These are phyloP conservation scores for Eidolon dupreanum DNA, from an alignment of 2,797 vertebrate species.

Conservation along the genomic window DNA sequence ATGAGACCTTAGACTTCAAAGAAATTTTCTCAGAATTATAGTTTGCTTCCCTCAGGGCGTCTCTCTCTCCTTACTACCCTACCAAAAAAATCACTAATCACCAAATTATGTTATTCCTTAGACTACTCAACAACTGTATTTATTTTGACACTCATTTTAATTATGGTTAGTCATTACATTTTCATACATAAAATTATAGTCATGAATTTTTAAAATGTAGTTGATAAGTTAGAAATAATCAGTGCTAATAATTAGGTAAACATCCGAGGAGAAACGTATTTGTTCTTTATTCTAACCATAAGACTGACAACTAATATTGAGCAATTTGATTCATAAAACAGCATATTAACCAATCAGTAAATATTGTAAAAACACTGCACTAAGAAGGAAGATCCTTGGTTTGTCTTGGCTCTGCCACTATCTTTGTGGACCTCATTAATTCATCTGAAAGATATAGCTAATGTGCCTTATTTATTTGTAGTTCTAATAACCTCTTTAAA, in stretches of 20 bases:
- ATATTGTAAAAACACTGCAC: neutral
- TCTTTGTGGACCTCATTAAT: neutral
- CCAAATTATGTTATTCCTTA: neutral
- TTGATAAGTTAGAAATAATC: neutral
- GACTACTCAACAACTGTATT: neutral
- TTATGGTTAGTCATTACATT: neutral
- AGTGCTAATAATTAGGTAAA: neutral
- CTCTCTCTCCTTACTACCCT: neutral
- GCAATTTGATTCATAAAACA: neutral
- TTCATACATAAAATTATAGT: neutral
- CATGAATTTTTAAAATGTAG: neutral
- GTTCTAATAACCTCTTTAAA: neutral
- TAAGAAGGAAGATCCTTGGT: neutral
- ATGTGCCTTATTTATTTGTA: neutral
- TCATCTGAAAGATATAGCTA: neutral
- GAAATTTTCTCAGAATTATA: neutral
- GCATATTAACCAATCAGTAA: neutral
- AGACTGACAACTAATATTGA: neutral
- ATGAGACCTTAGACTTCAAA: neutral
- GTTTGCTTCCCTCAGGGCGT: neutral
- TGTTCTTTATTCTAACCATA: neutral
- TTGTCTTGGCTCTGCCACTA: neutral
- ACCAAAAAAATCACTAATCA: neutral
- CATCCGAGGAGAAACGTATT: neutral
- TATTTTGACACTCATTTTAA: conserved; percentile 14